A percentile compares a stretch with the other conserved stretches of the same genome.
Conservation (phyloP, 2,113 vertebrate species). For the Prolemur simus region DNA sequence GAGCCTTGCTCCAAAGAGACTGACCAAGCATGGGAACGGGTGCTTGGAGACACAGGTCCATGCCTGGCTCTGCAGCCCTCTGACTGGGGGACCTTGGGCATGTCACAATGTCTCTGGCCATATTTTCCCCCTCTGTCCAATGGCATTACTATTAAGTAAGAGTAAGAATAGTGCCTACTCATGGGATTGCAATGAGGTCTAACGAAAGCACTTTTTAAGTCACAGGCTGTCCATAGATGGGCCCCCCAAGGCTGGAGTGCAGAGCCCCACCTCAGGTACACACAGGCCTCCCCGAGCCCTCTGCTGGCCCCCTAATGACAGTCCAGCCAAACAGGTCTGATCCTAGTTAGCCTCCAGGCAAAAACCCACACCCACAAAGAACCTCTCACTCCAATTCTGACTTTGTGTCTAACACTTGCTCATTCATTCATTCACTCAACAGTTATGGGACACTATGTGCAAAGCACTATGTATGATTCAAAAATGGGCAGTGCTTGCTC, state of each 20-base stretch:
- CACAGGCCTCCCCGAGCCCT: background rate
- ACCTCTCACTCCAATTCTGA: background rate
- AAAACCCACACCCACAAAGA: background rate
- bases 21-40: too few relatives aligned
- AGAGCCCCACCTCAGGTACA: background rate
- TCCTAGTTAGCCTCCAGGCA: background rate
- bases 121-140: background rate
- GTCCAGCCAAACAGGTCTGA: background rate
- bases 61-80: background rate
- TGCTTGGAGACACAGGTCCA: background rate
- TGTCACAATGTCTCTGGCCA: background rate
- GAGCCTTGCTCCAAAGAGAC: background rate
- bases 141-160: background rate
- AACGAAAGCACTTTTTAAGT: background rate
- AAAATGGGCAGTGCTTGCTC: background rate
- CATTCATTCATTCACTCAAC: background rate
- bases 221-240: background rate
- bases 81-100: background rate
- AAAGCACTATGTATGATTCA: rapidly evolving
- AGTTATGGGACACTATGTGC: background rate
- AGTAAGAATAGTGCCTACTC: background rate
- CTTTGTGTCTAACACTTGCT: background rate
- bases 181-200: background rate
- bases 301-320: background rate
- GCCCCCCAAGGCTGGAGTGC: background rate